Base-by-base conservation (phyloP, 2,888 invertebrate genomes). In the Agrochola circellaris region DNA sequence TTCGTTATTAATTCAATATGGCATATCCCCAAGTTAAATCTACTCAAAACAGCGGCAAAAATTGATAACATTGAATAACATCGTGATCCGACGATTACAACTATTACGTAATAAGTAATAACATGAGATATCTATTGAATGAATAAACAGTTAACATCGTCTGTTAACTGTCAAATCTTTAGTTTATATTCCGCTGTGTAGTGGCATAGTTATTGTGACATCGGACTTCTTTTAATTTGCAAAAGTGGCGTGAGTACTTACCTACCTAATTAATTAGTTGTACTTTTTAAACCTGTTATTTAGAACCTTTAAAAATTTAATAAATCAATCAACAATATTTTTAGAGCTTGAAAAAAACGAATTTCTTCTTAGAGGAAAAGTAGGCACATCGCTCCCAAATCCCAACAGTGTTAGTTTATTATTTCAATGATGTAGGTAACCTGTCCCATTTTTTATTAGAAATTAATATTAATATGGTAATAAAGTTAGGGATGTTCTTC, bases 41-140 rank as follows among this genome's bases (percentile, higher is more conserved):
- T 45, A 64, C 67, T 17, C 51, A 48, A 45, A 68, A 80, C 58
- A 82, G 51, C 15, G 34, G 61, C 34, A 34, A 76, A 84, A 76
- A 62, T 75, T 82, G 87, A 87, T 86, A 87, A 79, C 87, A 83
- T 79, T 45, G 64, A 85, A 86, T 82, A 86, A 80, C 82, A 78
- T 79, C 58, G 62, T 86, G 77, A 79, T 84, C 79, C 54, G 51
- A 70, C 69, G 75, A 79, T 80, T 76, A 74, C 68, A 79, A 66
- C 69, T 66, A 70, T 84, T 79, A 72, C 75, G 72, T 80, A 83
- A 83, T 30, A 71, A 60, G 54, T 58, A 73, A 85, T 75, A 84
- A 73, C 73, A 48, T 13, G 54, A 48, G 82, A 77, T 73, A 60
- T n/a, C 13, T 56, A 73, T 73, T 56, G 70, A 73, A 72, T 76